Evolutionary conservation across 1,140 invertebrate species (phyloP), one percentile per base, ranked within the genome.

Genomic region (Heliconius nattereri): DNA sequence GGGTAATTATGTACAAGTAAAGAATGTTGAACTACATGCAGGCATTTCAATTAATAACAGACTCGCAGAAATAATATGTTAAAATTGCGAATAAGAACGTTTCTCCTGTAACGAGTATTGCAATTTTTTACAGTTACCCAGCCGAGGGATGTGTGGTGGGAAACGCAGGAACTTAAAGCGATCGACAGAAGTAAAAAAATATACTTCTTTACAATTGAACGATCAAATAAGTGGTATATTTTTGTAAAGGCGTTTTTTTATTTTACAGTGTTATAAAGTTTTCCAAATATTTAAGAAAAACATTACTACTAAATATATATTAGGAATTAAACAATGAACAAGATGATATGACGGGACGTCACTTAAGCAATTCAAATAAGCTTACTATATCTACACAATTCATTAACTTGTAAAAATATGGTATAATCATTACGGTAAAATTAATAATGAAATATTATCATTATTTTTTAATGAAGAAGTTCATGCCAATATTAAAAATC

Each of bases 61-160:
- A 87, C 77, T 81, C 73, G 77, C 78, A 81, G 81, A 84, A 85
- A 86, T 86, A 82, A 84, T 83, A 82, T 80, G 79, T 81, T 81
- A 70, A 78, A 79, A 73, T 82, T 78, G 75, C 79, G 76, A 52
- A 29, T 75, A 83, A 80, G 76, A 84, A 76, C 83, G 81, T 77
- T 83, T 70, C 80, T 76, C 76, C 66, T 71, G 78, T 76, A 80
- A 80, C 80, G 78, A 84, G 78, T 80, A 83, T 80, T 81, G 85
- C 81, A 81, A 88, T 87, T 86, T 87, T 84, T 83, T 87, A 89
- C 87, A 88, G 86, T 89, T 90, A 90, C 29, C 80, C 81, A 84
- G 81, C 79, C 84, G 83, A 89, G 87, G 85, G 85, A 87, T 87
- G 86, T 76, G 80, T 78, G 79, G 71, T 84, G 83, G 79, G 84